Evolutionary conservation across 1,140 invertebrate species (phyloP).

Genomic region (Tachypleus tridentatus): DNA sequence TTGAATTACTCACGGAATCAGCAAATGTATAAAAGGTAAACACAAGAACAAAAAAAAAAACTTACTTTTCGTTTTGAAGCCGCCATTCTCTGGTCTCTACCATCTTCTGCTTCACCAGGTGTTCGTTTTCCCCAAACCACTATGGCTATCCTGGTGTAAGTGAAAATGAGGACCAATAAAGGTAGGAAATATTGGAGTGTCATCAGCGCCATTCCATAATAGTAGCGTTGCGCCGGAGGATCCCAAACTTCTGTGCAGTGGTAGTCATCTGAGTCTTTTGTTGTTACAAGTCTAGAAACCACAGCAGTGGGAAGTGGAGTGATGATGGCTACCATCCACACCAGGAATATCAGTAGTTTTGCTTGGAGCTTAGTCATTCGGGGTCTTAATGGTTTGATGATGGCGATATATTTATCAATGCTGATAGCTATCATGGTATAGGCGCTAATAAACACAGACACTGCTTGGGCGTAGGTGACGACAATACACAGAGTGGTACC

Average conservation of each 20-base stretch:
- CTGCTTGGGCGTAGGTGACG: slow-evolving; percentile 52
- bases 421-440: slow-evolving; percentile 75
- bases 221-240: slow-evolving; percentile 38
- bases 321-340: slow-evolving; percentile 61
- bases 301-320: slow-evolving; percentile 66
- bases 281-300: slow-evolving; percentile 34
- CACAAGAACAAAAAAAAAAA: not conserved
- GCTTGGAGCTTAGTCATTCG: slow-evolving; percentile 57
- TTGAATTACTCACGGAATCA: too few species aligned
- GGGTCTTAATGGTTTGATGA: slow-evolving; percentile 70
- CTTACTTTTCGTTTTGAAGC: slow-evolving; percentile 76
- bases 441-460: slow-evolving; percentile 41
- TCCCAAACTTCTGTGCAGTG: slow-evolving; percentile 26
- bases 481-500: slow-evolving; percentile 57
- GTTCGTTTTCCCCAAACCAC: slow-evolving; percentile 76
- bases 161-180: slow-evolving; percentile 65
- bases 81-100: slow-evolving; percentile 63
- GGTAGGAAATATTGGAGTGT: slow-evolving; percentile 77
- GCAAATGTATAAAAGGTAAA: too few species aligned
- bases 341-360: slow-evolving; percentile 53
- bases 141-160: slow-evolving; percentile 72
- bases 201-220: slow-evolving; percentile 63
- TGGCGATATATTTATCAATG: slow-evolving; percentile 71
- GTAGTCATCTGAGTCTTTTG: slow-evolving; percentile 35
- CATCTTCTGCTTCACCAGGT: slow-evolving; percentile 69